These are phyloP conservation scores for Paracanthobrama guichenoti DNA, from an alignment of 2,113 vertebrate species.

Conservation along the genomic window DNA sequence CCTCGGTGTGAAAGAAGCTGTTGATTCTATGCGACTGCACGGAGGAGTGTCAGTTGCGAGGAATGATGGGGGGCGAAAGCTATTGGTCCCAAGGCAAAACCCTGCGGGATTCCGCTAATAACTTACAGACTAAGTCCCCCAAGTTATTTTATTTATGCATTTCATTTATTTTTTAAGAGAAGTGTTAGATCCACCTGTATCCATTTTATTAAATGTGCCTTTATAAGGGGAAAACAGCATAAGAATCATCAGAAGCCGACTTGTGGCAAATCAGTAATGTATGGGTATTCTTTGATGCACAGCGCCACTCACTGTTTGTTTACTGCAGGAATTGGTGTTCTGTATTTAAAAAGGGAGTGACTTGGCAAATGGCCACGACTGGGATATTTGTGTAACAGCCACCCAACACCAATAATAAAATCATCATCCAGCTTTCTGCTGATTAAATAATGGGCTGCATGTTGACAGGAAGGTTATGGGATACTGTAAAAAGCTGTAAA, in stretches of 20 bases:
- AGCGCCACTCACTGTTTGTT: conserved; percentile 47
- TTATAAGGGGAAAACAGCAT: neutral
- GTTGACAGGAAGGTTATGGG: conserved; percentile 35
- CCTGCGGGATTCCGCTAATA: conserved; percentile 26
- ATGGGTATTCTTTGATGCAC: conserved; percentile 28
- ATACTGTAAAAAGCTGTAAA: conserved; percentile 7
- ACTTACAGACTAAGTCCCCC: conserved; percentile 16
- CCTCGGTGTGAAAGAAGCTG: conserved; percentile 62
- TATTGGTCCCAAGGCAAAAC: conserved; percentile 41
- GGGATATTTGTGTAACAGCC: conserved; percentile 14
- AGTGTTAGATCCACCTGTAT: neutral
- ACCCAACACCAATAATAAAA: conserved; percentile 23
- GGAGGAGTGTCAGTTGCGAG: conserved; percentile 71
- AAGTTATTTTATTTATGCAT: conserved; percentile 17
- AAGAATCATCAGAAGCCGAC: neutral
- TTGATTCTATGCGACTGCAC: conserved; percentile 72
- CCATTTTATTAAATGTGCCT: neutral
- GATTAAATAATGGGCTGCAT: conserved; percentile 35
- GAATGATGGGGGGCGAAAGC: conserved; percentile 27
- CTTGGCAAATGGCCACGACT: conserved; percentile 23
- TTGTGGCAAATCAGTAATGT: neutral
- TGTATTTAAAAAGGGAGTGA: conserved; percentile 5
- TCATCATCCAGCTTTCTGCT: conserved; percentile 18
- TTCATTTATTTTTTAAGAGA: neutral
- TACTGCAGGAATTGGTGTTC: conserved; percentile 10